Evolutionary conservation across 2,888 invertebrate species (phyloP), one percentile per base, ranked within the genome.

Genomic region (Pantelozetes paolii): DNA sequence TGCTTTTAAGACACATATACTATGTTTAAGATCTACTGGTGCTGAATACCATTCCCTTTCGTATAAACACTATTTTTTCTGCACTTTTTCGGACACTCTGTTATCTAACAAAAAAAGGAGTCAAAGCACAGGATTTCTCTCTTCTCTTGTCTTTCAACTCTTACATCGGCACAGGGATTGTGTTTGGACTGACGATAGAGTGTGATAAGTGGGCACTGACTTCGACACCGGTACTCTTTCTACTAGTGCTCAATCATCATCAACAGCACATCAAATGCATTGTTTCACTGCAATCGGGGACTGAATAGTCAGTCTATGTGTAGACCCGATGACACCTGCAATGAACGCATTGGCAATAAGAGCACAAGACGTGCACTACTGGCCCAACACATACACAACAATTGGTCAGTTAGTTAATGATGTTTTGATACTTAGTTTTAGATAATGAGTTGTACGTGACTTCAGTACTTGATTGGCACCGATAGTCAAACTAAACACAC

Each of bases 381-480:
- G 28, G 62, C 28, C 20, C 62, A 62, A 32, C 62, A 32, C 54
- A 54, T 54, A 48, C 48, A 48, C n/a, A 57, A 23, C 57, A 62
- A 62, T 62, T 11, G 30, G 32, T 30, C 62, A 62, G 30, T 62
- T 23, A 23, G 32, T 28, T 62, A 62, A 62, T 62, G 30, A 62
- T 62, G 62, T 62, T 62, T 62, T 62, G 32, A 62, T 62, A 62
- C 62, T 62, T 62, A 62, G 30, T 62, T 62, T 62, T 62, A 28
- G 30, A 18, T 62, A 62, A 62, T 62, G 62, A 62, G 62, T 30
- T 62, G 62, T 62, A 62, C 62, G 62, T 62, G 62, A 62, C 62
- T 62, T 32, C 26, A 62, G 62, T 32, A 2, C 18, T 62, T 62
- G 62, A 62, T 62, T 30, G 62, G 30, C 62, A 62, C 62, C 62